Evolutionary conservation across 2,113 vertebrate species (phyloP), one percentile per base, ranked within the genome.

Genomic region (Bambusicola thoracicus): DNA sequence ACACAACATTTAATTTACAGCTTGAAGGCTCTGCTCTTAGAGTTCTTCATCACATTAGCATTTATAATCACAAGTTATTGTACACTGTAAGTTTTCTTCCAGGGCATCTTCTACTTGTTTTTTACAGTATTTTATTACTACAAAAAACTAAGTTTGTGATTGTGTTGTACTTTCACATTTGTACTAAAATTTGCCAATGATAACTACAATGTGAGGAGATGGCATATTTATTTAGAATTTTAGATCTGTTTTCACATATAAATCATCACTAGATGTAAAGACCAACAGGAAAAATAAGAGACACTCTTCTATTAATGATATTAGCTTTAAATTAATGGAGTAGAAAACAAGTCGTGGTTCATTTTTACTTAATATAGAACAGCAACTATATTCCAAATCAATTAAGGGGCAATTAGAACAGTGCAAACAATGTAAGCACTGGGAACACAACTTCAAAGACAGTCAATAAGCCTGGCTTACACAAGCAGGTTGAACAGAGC

Each of bases 1-100:
- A 86, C 1, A 17, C 24, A 1, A 53, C 0, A 3, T 3, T 4
- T 11, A 41, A 69, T 9, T 30, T 34, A 56, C 8, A 85, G 48
- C 22, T 32, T 77, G 67, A 77, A 77, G 36, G 20, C 27, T 90
- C 79, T 73, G 43, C 10, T 82, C 34, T 65, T 13, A 29, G 68
- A 65, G 29, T 25, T 68, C 29, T 59, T 68, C 3, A 80, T 48
- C 17, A 72, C 80, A 79, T 34, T 13, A 67, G 9, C 30, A 13
- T 6, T 27, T 19, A 16, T 14, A 72, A 56, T 12, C 32, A 78
- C 29, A 79, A 13, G 55, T 4, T 36, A 62, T 2, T 38, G 15
- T 30, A 32, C 7, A 67, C 10, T 66, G 13, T 6, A 73, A 79
- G 30, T 14, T 8, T 19, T 59, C 19, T 34, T 87, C 24, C 2